Base-by-base conservation (phyloP, 2,888 invertebrate species). In the Drosophila nr. perissopoda region DNA sequence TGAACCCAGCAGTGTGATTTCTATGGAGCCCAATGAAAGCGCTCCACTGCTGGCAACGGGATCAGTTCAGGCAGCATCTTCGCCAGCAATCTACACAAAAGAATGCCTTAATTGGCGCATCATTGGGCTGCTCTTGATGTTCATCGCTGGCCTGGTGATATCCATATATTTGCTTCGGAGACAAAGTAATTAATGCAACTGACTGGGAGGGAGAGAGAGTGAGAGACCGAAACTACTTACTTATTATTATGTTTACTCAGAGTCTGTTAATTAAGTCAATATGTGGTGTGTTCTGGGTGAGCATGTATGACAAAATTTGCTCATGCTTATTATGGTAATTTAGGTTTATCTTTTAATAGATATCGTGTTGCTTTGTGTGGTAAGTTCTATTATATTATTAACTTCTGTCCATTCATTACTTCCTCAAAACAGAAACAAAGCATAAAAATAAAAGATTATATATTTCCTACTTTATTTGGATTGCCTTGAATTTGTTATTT, bases 151-250 rank as follows among this genome's bases (percentile, higher is more conserved):
- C 21, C 54, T 91, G n/a, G 64, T 73, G 45, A 71, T 92, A 73
- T 91, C 91, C 62, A 73, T 73, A 7, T 92, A 93, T 86, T 82
- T 93, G 62, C 83, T 93, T 62, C 78, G 87, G 72, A 76, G 73
- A 76, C 87, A 92, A 86, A 76, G 92, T 93, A 88, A 92, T 90
- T 87, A 49, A 56, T 54, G 38, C 38, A 33, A 40, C 52, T 63
- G 45, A 73, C 48, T 25, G 33, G 29, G n/a, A 13, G n/a, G 21
- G n/a, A 29, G 16, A 27, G 29, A 51, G 33, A 21, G 11, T 4
- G 6, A 42, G 21, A 45, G 4, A 45, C 13, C 13, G 7, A 45
- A 21, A 45, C 27, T 54, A 27, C 16, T 40, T 16, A n/a, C n/a
- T 59, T 60, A 13, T n/a, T 45, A 56, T 57, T 48, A 45, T 21